Evolutionary conservation across 2,888 invertebrate genomes (phyloP), one percentile per base, ranked within the genome.

Genomic region (Opisthograptis luteolata): DNA sequence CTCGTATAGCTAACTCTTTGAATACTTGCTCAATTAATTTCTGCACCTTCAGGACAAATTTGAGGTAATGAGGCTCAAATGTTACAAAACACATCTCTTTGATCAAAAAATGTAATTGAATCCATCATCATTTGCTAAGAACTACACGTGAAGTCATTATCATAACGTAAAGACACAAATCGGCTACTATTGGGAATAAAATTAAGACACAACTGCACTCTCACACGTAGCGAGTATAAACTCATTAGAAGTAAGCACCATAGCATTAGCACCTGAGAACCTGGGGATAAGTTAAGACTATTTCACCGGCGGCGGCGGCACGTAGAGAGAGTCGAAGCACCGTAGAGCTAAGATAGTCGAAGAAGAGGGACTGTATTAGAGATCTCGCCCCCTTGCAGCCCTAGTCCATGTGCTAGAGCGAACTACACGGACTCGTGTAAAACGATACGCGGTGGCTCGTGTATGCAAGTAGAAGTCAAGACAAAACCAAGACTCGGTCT

Each of bases 351-450:
- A 25, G 22, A 58, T 62, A 62, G 60, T 54, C 13, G 24, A 42
- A 34, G 30, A 9, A 31, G 35, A 39, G 46, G 59, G 57, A 61
- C 58, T 65, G 66, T 65, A 68, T 64, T 66, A 67, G 50, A n/a
- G n/a, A n/a, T n/a, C n/a, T n/a, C n/a, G n/a, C n/a, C n/a, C n/a
- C n/a, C n/a, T n/a, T n/a, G n/a, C n/a, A n/a, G n/a, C n/a, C n/a
- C n/a, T n/a, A n/a, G n/a, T n/a, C n/a, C n/a, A n/a, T n/a, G n/a
- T n/a, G n/a, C n/a, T n/a, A n/a, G n/a, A n/a, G n/a, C n/a, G n/a
- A n/a, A n/a, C n/a, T n/a, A n/a, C n/a, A n/a, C n/a, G n/a, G n/a
- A n/a, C n/a, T n/a, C n/a, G n/a, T n/a, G n/a, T n/a, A n/a, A n/a
- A n/a, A n/a, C n/a, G n/a, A n/a, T n/a, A n/a, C n/a, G n/a, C n/a